phyloP scores from a whole-genome alignment of 2,888 invertebrate genomes.

The Apamea crenata region DNA sequence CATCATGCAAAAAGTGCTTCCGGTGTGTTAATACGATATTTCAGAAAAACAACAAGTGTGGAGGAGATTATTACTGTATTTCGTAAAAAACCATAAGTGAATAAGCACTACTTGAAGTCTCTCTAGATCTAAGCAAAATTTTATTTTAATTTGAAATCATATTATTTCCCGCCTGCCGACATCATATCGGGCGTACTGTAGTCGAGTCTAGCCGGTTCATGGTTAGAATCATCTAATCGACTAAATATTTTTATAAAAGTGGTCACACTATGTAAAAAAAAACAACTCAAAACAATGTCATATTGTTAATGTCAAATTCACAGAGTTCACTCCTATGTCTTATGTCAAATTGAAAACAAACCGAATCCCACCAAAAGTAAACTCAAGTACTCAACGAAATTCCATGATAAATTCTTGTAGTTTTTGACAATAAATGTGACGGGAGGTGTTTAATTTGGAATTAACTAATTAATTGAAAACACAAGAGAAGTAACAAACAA shows the following conservation, averaged over 20 bases:
- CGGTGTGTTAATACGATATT: neutral
- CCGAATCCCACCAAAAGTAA: neutral
- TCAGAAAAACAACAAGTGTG: neutral
- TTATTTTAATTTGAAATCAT: neutral
- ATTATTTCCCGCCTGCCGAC: neutral
- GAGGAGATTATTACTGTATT: neutral
- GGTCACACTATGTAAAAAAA: neutral
- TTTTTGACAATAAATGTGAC: neutral
- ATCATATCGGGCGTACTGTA: too few relatives aligned
- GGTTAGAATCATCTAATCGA: constrained; percentile 1
- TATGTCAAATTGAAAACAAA: constrained; percentile 20
- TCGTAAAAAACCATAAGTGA: neutral
- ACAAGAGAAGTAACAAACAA: neutral
- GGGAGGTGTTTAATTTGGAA: neutral
- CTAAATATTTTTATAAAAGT: neutral
- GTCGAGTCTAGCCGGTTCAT: neutral
- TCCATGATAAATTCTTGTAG: neutral
- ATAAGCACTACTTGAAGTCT: neutral
- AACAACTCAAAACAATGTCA: neutral
- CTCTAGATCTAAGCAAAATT: too few relatives aligned
- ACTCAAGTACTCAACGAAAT: neutral
- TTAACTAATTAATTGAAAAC: neutral
- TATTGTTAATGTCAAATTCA: too few relatives aligned
- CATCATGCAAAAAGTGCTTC: constrained; percentile 21
- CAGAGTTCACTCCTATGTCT: too few relatives aligned